Percentiles rank a stretch among this genome's conserved stretches.
phyloP scores from a whole-genome alignment of 2,797 vertebrate species.

The Arvicola amphibius region DNA sequence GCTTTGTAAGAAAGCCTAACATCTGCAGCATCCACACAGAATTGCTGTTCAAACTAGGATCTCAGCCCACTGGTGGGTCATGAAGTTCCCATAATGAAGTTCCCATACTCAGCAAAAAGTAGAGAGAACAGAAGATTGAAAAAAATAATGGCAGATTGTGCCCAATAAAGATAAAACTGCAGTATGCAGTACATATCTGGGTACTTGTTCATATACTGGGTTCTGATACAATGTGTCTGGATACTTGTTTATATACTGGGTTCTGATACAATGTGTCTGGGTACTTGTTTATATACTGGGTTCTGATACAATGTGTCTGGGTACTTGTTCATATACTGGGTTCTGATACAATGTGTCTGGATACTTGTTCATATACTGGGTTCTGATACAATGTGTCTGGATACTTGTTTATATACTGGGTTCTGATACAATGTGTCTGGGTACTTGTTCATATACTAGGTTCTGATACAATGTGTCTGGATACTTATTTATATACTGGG shows the following conservation, averaged over 20 bases:
- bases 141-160: background rate
- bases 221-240: background rate
- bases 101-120: background rate
- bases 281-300: background rate
- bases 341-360: background rate
- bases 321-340: background rate
- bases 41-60: background rate
- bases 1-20: rapidly evolving
- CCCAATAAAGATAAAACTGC: background rate
- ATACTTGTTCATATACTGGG: background rate
- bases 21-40: constrained; percentile 22
- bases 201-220: background rate
- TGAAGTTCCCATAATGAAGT: background rate
- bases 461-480: background rate
- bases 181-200: background rate
- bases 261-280: background rate
- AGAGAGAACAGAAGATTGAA: background rate
- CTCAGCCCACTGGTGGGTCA: background rate
- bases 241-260: too few species aligned
- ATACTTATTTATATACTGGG: background rate
- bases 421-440: background rate
- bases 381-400: background rate
- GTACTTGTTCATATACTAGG: background rate
- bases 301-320: background rate
- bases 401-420: background rate